Percentiles rank a stretch among this genome's conserved stretches.
Conservation (phyloP, 1,140 invertebrate species). For the Procambarus clarkii region DNA sequence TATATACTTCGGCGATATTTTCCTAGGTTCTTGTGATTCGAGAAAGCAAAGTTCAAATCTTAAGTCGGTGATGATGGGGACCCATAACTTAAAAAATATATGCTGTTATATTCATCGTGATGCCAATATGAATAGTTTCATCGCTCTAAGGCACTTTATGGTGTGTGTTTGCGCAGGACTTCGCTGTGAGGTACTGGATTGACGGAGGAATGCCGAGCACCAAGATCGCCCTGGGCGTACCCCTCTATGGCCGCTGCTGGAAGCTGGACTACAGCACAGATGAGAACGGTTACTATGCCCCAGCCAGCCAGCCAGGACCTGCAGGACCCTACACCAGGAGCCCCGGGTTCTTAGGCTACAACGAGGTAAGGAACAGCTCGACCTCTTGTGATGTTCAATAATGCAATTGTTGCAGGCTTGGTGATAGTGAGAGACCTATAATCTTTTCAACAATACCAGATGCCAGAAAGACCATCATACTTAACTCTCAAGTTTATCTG, state of each 20-base stretch:
- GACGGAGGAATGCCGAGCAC: slow-evolving; percentile 79
- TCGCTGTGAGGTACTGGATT: slow-evolving; percentile 81
- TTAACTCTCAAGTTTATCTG: background rate
- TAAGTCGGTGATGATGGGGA: too few relatives aligned
- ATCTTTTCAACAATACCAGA: too few relatives aligned
- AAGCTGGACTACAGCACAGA: slow-evolving; percentile 77
- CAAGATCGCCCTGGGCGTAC: slow-evolving; percentile 82
- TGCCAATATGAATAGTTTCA: background rate
- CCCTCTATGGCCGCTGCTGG: slow-evolving; percentile 82
- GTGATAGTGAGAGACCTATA: too few relatives aligned
- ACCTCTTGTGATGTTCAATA: too few relatives aligned
- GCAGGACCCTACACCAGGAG: slow-evolving; percentile 87
- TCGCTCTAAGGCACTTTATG: too few relatives aligned
- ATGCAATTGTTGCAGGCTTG: too few relatives aligned
- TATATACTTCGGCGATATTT: too few relatives aligned
- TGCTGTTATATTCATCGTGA: background rate
- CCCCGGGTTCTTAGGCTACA: slow-evolving; percentile 88
- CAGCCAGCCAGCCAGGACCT: slow-evolving; percentile 79
- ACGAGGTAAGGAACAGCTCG: slow-evolving; percentile 80
- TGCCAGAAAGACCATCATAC: too few relatives aligned
- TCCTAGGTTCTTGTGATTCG: too few relatives aligned
- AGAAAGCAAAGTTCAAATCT: too few relatives aligned
- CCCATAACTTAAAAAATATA: background rate
- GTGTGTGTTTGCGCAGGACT: slow-evolving; percentile 77
- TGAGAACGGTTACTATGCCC: slow-evolving; percentile 78